phyloP scores from a whole-genome alignment of 2,888 invertebrate species.

The Galeruca laticollis region DNA sequence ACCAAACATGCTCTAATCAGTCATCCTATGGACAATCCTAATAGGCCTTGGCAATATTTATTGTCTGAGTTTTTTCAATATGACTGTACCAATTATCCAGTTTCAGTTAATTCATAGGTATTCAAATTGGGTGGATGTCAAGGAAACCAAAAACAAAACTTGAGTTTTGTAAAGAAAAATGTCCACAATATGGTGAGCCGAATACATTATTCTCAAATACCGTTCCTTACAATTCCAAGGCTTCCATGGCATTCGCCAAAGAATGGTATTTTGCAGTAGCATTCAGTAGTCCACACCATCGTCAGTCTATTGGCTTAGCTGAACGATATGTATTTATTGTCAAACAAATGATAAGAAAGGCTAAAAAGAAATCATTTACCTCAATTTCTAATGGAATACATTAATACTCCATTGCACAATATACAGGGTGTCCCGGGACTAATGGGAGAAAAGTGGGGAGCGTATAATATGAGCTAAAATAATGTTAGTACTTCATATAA shows the following conservation, averaged over 20 bases:
- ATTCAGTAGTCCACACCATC: slow-evolving; percentile 36
- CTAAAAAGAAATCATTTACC: no score
- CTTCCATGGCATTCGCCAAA: slow-evolving; percentile 33
- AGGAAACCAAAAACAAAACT: slow-evolving; percentile 23
- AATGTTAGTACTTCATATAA: no score
- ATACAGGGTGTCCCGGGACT: no score
- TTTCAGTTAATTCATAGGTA: slow-evolving; percentile 24
- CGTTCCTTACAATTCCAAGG: slow-evolving; percentile 26
- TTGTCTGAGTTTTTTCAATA: slow-evolving; percentile 25
- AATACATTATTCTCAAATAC: slow-evolving; percentile 33
- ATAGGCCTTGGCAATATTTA: slow-evolving; percentile 23
- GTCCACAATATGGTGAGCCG: slow-evolving; percentile 30
- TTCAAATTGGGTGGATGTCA: slow-evolving; percentile 32
- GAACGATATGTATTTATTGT: no score
- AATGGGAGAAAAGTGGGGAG: no score
- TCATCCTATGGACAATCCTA: slow-evolving; percentile 23
- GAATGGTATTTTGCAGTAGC: slow-evolving; percentile 36
- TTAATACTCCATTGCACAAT: no score
- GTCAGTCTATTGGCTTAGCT: no score
- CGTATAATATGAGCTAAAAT: no score
- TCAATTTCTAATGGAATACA: no score
- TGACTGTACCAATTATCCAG: slow-evolving; percentile 20
- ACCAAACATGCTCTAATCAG: slow-evolving; percentile 22
- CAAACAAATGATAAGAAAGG: no score
- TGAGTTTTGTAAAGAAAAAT: slow-evolving; percentile 22